Evolutionary conservation across 2,888 invertebrate genomes (phyloP), one percentile per base, ranked within the genome.

Genomic region (Zonitis immaculata): DNA sequence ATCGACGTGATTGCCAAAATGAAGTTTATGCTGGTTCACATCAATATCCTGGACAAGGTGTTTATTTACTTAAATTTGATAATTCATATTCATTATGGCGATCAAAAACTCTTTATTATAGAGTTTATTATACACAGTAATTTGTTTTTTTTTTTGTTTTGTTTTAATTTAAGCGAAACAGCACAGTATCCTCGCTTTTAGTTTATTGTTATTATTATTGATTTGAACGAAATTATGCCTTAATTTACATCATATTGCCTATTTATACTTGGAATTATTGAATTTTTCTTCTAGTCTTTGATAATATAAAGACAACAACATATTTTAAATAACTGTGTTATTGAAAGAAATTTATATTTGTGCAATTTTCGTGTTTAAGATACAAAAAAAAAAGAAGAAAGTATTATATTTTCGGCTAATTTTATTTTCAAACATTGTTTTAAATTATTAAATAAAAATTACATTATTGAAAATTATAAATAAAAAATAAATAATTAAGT

Each of bases 21-120:
- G 96, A 95, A 79, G 95, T 98, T 0, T 97, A 96, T 72, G 95
- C 94, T n/a, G 97, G 97, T 8, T 94, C 92, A 54, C 99, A 99
- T 77, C 84, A 87, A 47, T 98, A 98, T 77, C 98, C 98, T 1
- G 97, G 96, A 2, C 89, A 93, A 77, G 99, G 99, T 14, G 93
- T 97, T 32, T 99, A 99, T 77, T 80, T 98, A 72, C 82, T 99
- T 39, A 99, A 99, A 79, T 99, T 99, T 77, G 99, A 99, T 79
- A 99, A 99, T 78, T 95, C 97, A 1, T 99, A 97, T 76, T 97
- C 96, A 49, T 81, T 99, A 64, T 99, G 98, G 98, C 86, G 99
- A 69, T 96, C 96, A 65, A 99, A 99, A 85, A 96, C 95, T 43
- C 84, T 99, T 49, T 99, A 98, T 77, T 99, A 99, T 77, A 86